Conservation (phyloP, 1,140 invertebrate genomes). For the Globodera ellingtonae region DNA sequence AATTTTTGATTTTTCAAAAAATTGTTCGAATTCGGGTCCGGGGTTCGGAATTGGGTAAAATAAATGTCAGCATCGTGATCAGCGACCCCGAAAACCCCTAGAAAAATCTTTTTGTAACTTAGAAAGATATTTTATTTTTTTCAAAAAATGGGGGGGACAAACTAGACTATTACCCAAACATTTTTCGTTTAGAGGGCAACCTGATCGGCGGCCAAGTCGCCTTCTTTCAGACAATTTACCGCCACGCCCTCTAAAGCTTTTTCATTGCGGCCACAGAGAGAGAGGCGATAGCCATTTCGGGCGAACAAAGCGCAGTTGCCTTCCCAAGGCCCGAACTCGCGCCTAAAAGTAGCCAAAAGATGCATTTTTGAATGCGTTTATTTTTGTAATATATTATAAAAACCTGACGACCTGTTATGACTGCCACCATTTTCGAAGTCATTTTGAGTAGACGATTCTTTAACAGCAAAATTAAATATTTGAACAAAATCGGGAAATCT, state of each 20-base stretch:
- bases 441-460: not conserved
- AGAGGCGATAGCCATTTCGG: slow-evolving; percentile 74
- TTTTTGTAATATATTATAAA: not conserved
- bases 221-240: slow-evolving; percentile 70
- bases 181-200: not conserved
- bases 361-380: slow-evolving; percentile 14
- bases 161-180: too few relatives aligned
- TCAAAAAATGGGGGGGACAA: too few relatives aligned
- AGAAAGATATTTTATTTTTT: too few relatives aligned
- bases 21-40: too few relatives aligned
- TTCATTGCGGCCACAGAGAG: slow-evolving; percentile 77
- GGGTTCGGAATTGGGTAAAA: too few relatives aligned
- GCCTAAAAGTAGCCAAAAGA: slow-evolving; percentile 66
- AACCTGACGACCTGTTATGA: not conserved
- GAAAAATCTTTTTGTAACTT: too few relatives aligned
- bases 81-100: too few relatives aligned
- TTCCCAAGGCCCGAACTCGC: slow-evolving; percentile 79
- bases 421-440: slow-evolving; percentile 4
- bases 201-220: slow-evolving; percentile 45
- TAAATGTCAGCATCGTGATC: too few relatives aligned
- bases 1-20: too few relatives aligned
- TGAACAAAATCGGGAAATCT: too few relatives aligned
- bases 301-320: slow-evolving; percentile 75
- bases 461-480: too few relatives aligned
- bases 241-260: slow-evolving; percentile 73